phyloP scores from a whole-genome alignment of 2,113 vertebrate genomes.

The Alethe castanea region DNA sequence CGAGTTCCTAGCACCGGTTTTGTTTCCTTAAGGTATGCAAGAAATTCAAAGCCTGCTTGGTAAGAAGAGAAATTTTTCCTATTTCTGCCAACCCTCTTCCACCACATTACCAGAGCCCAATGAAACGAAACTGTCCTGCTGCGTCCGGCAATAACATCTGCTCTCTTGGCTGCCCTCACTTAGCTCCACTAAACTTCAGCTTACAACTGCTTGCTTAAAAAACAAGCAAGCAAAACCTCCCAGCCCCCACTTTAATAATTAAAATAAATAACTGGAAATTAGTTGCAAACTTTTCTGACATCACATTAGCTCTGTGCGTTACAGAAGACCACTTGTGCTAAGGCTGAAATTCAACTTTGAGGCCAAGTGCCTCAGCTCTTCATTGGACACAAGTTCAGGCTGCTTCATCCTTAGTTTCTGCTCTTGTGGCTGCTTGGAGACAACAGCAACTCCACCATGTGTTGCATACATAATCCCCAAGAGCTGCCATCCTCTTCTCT shows the following conservation, averaged over 20 bases:
- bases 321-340: background rate
- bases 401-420: background rate
- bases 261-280: conserved; percentile 4
- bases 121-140: background rate
- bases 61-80: background rate
- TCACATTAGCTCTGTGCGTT: accelerated
- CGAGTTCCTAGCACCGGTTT: background rate
- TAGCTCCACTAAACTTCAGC: background rate
- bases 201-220: background rate
- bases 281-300: background rate
- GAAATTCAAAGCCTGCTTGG: background rate
- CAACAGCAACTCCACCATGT: background rate
- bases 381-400: background rate
- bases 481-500: background rate
- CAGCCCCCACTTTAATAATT: background rate
- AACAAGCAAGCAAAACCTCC: conserved; percentile 9
- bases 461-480: background rate
- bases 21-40: background rate
- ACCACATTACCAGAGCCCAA: background rate
- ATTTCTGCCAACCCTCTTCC: background rate
- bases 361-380: background rate
- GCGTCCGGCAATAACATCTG: background rate
- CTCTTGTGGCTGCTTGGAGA: background rate
- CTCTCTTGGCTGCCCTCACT: background rate
- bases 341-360: background rate